Conservation (phyloP, 2,797 vertebrate species). For the Hafferia zeledoni region DNA sequence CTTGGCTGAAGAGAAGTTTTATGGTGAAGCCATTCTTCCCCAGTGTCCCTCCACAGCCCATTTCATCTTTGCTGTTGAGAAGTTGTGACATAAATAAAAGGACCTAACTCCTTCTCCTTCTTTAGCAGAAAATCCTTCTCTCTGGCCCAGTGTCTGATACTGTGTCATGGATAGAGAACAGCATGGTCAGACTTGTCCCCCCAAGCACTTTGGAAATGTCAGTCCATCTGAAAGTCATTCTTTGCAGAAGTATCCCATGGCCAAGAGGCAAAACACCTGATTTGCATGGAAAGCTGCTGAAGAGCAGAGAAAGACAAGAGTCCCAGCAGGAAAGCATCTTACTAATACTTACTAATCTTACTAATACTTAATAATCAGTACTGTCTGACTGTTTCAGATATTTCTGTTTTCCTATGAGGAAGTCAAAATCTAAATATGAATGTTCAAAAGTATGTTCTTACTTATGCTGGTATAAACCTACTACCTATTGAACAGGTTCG, state of each 20-base stretch:
- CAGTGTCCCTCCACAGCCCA: background rate
- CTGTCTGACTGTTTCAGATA: background rate
- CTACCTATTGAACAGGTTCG: background rate
- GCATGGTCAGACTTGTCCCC: background rate
- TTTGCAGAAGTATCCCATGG: background rate
- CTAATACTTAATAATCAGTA: background rate
- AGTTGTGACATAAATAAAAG: background rate
- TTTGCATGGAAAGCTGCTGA: conserved; percentile 3
- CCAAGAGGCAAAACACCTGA: conserved; percentile 15
- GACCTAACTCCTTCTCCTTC: background rate
- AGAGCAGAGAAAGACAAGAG: background rate
- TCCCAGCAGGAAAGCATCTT: background rate
- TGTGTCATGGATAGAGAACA: background rate
- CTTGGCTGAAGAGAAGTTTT: background rate
- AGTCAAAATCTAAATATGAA: background rate
- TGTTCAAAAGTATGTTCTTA: background rate
- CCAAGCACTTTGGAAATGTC: background rate
- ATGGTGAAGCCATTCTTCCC: background rate
- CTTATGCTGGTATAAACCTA: background rate
- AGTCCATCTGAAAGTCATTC: background rate
- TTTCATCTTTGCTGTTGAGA: background rate
- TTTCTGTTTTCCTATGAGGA: background rate
- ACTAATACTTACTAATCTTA: background rate
- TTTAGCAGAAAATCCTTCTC: background rate
- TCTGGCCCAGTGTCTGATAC: background rate